phyloP scores from a whole-genome alignment of 2,113 vertebrate species.

The Scalopus aquaticus region DNA sequence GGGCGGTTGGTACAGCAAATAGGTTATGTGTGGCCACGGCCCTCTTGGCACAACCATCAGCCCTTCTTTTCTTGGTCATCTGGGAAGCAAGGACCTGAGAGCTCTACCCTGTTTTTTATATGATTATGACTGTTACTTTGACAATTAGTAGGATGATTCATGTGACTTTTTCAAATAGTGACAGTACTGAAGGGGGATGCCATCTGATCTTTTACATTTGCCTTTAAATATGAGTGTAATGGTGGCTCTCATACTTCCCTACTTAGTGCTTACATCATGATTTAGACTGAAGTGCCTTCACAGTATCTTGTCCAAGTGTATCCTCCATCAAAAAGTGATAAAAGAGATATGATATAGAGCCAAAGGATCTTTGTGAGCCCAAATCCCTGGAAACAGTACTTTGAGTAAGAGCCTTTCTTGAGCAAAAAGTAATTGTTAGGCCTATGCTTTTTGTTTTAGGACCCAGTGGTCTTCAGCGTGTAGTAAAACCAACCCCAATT shows the following conservation, averaged over 20 bases:
- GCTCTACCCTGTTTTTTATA: not conserved
- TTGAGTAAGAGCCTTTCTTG: not conserved
- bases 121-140: not conserved
- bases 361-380: not conserved
- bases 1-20: too few species aligned
- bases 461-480: slow-evolving; percentile 93
- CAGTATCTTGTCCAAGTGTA: not conserved
- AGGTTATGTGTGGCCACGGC: too few species aligned
- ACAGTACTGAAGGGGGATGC: not conserved
- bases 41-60: too few species aligned
- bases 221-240: not conserved
- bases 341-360: not conserved
- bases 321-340: not conserved
- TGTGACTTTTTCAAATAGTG: not conserved
- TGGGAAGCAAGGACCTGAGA: too few species aligned
- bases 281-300: slow-evolving; percentile 4
- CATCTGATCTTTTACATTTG: not conserved
- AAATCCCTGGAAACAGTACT: not conserved
- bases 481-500: slow-evolving; percentile 89
- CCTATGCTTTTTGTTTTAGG: slow-evolving; percentile 84
- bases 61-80: too few species aligned
- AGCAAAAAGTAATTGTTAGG: not conserved
- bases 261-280: not conserved
- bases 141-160: not conserved
- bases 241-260: not conserved